Percentiles rank a stretch among this genome's conserved stretches.
phyloP scores from a whole-genome alignment of 2,797 vertebrate species.

The Halcyon leucocephala region DNA sequence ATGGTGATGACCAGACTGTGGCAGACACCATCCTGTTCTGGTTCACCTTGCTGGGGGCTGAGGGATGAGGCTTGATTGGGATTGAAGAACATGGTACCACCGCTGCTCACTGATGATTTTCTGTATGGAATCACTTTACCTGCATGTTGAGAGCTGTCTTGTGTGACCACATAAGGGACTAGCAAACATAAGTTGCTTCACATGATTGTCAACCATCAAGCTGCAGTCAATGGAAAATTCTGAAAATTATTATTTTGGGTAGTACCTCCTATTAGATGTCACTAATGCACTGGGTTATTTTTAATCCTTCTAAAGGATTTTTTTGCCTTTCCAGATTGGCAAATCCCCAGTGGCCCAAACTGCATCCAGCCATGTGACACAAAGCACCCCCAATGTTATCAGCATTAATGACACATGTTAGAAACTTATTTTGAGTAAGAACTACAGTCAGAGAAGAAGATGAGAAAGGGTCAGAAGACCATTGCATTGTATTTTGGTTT shows the following conservation, averaged over 20 bases:
- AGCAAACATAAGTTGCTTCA: neutral
- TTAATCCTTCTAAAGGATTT: neutral
- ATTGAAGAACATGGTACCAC: neutral
- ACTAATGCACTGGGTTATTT: neutral
- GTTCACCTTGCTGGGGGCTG: neutral
- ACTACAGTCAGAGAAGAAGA: neutral
- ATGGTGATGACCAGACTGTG: neutral
- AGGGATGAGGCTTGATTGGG: accelerated
- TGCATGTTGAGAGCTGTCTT: neutral
- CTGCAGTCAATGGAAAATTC: neutral
- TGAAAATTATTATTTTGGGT: neutral
- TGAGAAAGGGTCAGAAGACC: neutral
- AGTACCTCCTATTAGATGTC: neutral
- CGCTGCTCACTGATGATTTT: neutral
- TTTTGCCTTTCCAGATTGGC: neutral
- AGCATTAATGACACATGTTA: neutral
- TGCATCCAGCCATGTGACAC: neutral
- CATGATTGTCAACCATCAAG: neutral
- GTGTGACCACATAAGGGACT: neutral
- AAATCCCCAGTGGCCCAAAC: neutral
- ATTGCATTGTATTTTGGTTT: neutral
- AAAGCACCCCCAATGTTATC: neutral
- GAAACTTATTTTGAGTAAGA: neutral
- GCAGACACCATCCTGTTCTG: accelerated
- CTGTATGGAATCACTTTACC: neutral